Percentiles rank a stretch among this genome's conserved stretches.
Conservation (phyloP, 2,797 vertebrate species). For the Yasuhikotakia modesta region DNA sequence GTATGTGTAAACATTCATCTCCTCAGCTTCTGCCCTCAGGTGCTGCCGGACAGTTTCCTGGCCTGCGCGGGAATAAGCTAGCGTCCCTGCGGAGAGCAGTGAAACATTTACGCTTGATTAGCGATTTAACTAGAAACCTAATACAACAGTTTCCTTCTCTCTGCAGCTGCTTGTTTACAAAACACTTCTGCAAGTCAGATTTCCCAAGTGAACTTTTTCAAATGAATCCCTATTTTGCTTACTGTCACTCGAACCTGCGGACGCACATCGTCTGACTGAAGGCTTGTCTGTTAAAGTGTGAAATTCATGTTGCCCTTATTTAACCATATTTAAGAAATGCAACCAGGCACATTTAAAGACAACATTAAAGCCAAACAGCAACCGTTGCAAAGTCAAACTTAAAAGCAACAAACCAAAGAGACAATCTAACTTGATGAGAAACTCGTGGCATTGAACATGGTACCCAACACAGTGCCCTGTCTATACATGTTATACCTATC, state of each 20-base stretch:
- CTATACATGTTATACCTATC: too few relatives aligned
- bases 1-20: slow-evolving; percentile 40
- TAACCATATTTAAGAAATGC: not conserved
- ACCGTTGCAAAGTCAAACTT: not conserved
- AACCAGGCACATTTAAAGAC: not conserved
- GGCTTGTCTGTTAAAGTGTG: slow-evolving; percentile 10
- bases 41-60: slow-evolving; percentile 42
- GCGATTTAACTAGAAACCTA: slow-evolving; percentile 28
- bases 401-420: not conserved
- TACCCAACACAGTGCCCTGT: too few relatives aligned
- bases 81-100: slow-evolving; percentile 38
- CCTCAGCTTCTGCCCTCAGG: slow-evolving; percentile 44
- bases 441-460: not conserved
- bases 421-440: not conserved
- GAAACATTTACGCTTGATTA: slow-evolving; percentile 50
- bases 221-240: slow-evolving; percentile 23
- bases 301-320: not conserved
- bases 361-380: not conserved
- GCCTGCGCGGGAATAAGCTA: slow-evolving; percentile 40
- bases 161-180: slow-evolving; percentile 48
- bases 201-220: slow-evolving; percentile 33
- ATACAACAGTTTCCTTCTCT: slow-evolving; percentile 37
- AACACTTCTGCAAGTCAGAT: slow-evolving; percentile 30
- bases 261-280: slow-evolving; percentile 7
- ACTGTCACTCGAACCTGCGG: not conserved